Evolutionary conservation across 1,140 invertebrate species (phyloP), one percentile per base, ranked within the genome.

Genomic region (Gryon sp.): DNA sequence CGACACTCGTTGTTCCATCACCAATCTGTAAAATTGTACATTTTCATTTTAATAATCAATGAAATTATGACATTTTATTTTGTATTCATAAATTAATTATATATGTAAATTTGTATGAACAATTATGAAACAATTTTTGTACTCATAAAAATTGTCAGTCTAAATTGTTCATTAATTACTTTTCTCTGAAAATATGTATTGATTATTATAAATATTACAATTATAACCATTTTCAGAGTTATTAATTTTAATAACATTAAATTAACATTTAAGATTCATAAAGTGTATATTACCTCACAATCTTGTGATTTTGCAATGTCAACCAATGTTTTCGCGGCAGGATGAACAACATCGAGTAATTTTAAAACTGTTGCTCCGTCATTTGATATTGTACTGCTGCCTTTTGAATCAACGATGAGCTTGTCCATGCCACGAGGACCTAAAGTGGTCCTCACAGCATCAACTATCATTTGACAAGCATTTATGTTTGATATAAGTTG

Each of bases 391-490:
- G 97, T 98, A 0, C 97, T 97, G 0, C 96, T 93, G 2, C 97
- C 94, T 77, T 92, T 92, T 55, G 90, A 89, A 86, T 98, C 94
- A 1, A 99, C 97, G 82, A 99, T 99, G 15, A 99, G 90, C 88
- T 99, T 99, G 87, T 99, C 99, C 98, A 99, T 99, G 24, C 99
- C 99, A 22, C 98, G 92, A 36, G 99, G 99, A 62, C 99, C 99
- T 6, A 99, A 90, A 2, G 99, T 99, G 11, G 99, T 99, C 34
- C 97, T 92, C 20, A 97, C 95, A 48, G 97, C 95, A 91, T 99
- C 98, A 12, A 96, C 96, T 36, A 99, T 94, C 7, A 94, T 91
- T 89, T 97, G 95, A 86, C 99, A 99, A n/a, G 99, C 99, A 93
- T 97, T 99, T 87, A 99, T 99, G 88, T 99, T 99, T 34, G 97